Evolutionary conservation across 2,113 vertebrate species (phyloP).

Genomic region (Struthidea cinerea): DNA sequence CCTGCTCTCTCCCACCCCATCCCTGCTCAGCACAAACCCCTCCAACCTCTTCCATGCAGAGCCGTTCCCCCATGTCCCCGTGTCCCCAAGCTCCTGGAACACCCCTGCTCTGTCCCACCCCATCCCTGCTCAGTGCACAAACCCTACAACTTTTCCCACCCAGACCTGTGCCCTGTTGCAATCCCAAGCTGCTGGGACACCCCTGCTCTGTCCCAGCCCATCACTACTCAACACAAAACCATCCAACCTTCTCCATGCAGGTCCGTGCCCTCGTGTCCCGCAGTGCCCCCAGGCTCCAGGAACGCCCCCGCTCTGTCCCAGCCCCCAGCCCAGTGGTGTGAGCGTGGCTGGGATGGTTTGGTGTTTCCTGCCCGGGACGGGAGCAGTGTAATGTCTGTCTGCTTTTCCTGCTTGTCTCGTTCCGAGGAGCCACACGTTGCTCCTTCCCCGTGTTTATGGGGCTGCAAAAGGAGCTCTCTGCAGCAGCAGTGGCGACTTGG

Average conservation of each 20-base stretch:
- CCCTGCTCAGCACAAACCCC: not conserved
- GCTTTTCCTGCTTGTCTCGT: constrained; percentile 14
- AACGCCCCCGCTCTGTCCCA: not conserved
- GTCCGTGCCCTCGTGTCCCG: not conserved
- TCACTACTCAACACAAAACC: not conserved
- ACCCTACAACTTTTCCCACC: rapidly evolving
- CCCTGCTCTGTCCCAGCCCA: not conserved
- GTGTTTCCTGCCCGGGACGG: not conserved
- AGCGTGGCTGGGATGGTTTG: not conserved
- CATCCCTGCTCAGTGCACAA: not conserved
- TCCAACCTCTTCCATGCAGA: not conserved
- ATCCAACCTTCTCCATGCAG: not conserved
- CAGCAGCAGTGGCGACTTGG: constrained; percentile 34
- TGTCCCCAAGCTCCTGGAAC: not conserved
- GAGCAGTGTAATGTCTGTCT: not conserved
- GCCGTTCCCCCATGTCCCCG: no score
- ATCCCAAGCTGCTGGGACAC: rapidly evolving
- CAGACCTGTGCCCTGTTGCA: not conserved
- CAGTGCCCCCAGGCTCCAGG: not conserved
- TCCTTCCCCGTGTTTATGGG: not conserved
- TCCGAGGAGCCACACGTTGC: not conserved
- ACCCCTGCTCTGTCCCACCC: not conserved
- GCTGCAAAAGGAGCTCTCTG: not conserved
- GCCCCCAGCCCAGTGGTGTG: not conserved
- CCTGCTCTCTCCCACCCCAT: not conserved